Evolutionary conservation across 2,888 invertebrate species (phyloP).

Genomic region (Melanophora roralis): DNA sequence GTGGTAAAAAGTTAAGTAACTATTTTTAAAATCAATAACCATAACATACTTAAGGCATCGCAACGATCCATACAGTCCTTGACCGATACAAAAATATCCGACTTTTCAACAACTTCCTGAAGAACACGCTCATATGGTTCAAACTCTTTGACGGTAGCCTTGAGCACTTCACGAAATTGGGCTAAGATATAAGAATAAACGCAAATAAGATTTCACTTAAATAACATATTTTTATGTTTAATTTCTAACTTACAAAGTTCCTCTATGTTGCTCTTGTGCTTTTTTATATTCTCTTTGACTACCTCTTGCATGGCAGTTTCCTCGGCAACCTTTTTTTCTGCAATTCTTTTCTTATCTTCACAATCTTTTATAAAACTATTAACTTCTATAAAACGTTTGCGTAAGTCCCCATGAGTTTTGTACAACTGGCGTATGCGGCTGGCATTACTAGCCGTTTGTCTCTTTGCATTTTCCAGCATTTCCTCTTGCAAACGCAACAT

Average conservation of each 20-base stretch:
- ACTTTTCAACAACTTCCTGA: constrained; percentile 71
- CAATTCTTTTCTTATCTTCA: constrained; percentile 71
- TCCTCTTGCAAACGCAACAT: constrained; percentile 72
- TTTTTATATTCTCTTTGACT: constrained; percentile 67
- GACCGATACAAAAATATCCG: constrained; percentile 71
- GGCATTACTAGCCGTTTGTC: constrained; percentile 68
- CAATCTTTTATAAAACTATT: constrained; percentile 76
- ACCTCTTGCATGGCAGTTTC: constrained; percentile 69
- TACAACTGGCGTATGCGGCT: constrained; percentile 71
- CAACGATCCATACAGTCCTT: constrained; percentile 76
- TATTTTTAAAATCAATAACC: background rate
- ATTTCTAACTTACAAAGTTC: constrained; percentile 45
- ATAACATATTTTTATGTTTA: background rate
- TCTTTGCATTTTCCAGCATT: constrained; percentile 70
- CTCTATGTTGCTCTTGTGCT: constrained; percentile 65
- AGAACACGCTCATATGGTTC: constrained; percentile 74
- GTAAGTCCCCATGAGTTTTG: constrained; percentile 69
- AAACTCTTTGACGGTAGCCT: constrained; percentile 70
- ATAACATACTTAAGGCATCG: constrained; percentile 74
- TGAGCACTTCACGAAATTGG: constrained; percentile 69
- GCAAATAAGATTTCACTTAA: background rate
- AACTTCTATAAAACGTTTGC: constrained; percentile 74
- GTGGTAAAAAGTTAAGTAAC: background rate
- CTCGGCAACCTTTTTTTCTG: constrained; percentile 70
- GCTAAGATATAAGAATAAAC: constrained; percentile 48